Conservation (phyloP, 2,113 vertebrate species). For the Andinoacara biseriatus region DNA sequence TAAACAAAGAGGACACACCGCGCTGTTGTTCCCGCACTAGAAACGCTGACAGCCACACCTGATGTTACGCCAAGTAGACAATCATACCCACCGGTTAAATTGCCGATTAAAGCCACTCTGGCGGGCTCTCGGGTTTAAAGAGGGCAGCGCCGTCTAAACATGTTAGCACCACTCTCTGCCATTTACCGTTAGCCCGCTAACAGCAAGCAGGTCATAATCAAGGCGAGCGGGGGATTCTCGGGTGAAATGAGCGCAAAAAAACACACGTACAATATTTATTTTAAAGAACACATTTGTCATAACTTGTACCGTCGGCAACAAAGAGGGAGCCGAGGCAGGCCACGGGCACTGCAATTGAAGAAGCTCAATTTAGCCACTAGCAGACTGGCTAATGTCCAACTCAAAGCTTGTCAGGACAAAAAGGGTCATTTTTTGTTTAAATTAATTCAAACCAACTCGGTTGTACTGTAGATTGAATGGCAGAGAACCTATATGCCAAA, state of each 20-base stretch:
- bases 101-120: neutral
- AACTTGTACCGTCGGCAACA: conserved; percentile 36
- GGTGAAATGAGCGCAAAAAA: neutral
- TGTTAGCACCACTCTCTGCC: neutral
- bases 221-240: neutral
- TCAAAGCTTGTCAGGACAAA: neutral
- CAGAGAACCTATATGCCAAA: neutral
- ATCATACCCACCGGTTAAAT: neutral
- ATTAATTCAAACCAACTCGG: neutral
- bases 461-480: fast-evolving
- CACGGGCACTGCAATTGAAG: conserved; percentile 18
- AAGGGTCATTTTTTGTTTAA: neutral
- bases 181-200: conserved; percentile 14
- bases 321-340: conserved; percentile 55
- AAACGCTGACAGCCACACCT: neutral
- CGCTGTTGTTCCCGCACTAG: neutral
- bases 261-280: neutral
- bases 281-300: neutral
- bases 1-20: conserved; percentile 20
- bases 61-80: neutral
- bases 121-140: neutral
- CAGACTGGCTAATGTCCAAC: conserved; percentile 31
- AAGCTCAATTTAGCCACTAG: conserved; percentile 24
- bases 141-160: neutral
- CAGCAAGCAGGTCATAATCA: neutral